phyloP scores from a whole-genome alignment of 92 coral and sea anemone species.

The Heliopora coerulea region DNA sequence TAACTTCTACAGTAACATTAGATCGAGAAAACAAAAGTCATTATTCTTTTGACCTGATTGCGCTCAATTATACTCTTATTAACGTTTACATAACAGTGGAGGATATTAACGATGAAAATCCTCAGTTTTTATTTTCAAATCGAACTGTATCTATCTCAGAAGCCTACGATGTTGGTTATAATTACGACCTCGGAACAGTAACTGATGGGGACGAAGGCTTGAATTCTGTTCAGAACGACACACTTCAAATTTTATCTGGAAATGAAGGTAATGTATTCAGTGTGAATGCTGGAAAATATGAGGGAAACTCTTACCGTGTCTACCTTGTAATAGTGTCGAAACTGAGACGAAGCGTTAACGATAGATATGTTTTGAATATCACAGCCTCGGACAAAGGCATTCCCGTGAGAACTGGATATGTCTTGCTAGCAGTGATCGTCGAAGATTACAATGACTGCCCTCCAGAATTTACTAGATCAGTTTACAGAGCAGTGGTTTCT shows the following conservation, averaged over 20 bases:
- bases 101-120: conserved; percentile 87
- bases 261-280: conserved; percentile 64
- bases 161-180: conserved; percentile 54
- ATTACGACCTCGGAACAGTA: conserved; percentile 48
- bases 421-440: conserved; percentile 70
- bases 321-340: conserved; percentile 56
- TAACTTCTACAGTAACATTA: conserved; percentile 56
- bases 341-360: conserved; percentile 71
- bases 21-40: conserved; percentile 64
- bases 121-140: conserved; percentile 50
- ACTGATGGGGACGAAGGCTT: conserved; percentile 68
- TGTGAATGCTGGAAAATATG: conserved; percentile 40
- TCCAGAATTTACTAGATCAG: conserved; percentile 61
- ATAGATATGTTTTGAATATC: conserved; percentile 70
- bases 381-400: conserved; percentile 87
- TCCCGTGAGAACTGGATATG: conserved; percentile 60
- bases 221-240: conserved; percentile 70
- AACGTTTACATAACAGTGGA: conserved; percentile 61
- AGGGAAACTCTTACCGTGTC: conserved; percentile 49
- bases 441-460: conserved; percentile 71
- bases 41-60: conserved; percentile 38
- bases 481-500: conserved; percentile 54
- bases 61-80: neutral
- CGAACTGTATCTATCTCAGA: conserved; percentile 45
- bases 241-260: conserved; percentile 72